Conservation (phyloP, 2,888 invertebrate species). For the Platerodrilus igneus region DNA sequence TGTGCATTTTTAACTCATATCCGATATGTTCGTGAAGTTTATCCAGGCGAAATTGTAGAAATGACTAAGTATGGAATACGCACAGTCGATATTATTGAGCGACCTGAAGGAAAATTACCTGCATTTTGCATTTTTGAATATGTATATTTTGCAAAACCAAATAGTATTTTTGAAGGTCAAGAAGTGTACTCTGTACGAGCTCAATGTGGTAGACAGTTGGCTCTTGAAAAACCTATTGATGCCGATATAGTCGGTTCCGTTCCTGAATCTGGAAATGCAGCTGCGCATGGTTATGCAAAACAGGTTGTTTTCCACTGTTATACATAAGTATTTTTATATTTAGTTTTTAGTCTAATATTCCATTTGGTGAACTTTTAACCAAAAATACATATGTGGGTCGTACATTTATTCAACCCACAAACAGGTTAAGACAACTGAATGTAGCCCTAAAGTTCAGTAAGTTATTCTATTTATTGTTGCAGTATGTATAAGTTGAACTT, state of each 20-base stretch:
- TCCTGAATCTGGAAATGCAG: slow-evolving; percentile 95
- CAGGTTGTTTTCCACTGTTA: slow-evolving; percentile 54
- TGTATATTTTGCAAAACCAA: slow-evolving; percentile 95
- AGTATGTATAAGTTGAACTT: no score
- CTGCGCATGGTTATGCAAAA: slow-evolving; percentile 89
- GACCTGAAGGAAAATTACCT: slow-evolving; percentile 70
- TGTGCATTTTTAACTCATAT: slow-evolving; percentile 93
- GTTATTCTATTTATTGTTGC: no score
- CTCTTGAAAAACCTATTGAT: slow-evolving; percentile 81
- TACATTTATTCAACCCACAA: slow-evolving; percentile 96
- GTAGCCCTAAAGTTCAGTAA: slow-evolving; percentile 91
- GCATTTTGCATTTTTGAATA: slow-evolving; percentile 99
- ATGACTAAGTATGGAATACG: slow-evolving; percentile 78
- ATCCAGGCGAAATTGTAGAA: slow-evolving; percentile 94
- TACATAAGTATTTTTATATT: slow-evolving; percentile 6
- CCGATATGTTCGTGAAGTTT: slow-evolving; percentile 84
- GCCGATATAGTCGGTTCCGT: slow-evolving; percentile 97
- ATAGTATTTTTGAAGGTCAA: slow-evolving; percentile 93
- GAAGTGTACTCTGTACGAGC: slow-evolving; percentile 91
- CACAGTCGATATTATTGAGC: slow-evolving; percentile 79
- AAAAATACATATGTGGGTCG: slow-evolving; percentile 96
- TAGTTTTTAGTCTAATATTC: slow-evolving; percentile 68
- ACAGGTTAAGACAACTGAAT: slow-evolving; percentile 80
- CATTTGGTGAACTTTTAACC: slow-evolving; percentile 89
- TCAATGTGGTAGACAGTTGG: slow-evolving; percentile 89